Conservation (phyloP, 1,140 invertebrate genomes). For the Phthorimaea operculella region DNA sequence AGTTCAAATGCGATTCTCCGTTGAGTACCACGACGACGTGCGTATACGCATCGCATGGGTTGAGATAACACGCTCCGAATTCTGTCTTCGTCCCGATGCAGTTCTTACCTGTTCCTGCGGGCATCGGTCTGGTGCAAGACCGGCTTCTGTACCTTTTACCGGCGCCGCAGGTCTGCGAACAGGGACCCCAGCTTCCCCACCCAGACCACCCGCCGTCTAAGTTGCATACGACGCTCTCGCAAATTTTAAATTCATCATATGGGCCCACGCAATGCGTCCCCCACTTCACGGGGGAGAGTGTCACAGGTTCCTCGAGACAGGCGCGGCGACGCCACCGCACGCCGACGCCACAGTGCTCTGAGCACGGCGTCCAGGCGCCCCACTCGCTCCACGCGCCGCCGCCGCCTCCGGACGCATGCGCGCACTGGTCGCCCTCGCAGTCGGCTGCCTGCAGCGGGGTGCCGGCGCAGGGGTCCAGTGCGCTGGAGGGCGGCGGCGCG, state of each 20-base stretch:
- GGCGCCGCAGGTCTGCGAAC: slow-evolving; percentile 49
- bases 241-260: slow-evolving; percentile 46
- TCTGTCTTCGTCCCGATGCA: slow-evolving; percentile 46
- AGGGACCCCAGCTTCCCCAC: slow-evolving; percentile 53
- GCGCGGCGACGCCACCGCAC: slow-evolving; percentile 37
- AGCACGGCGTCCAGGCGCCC: slow-evolving; percentile 45
- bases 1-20: slow-evolving; percentile 46
- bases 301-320: slow-evolving; percentile 36
- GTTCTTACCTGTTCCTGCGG: slow-evolving; percentile 30
- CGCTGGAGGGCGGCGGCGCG: slow-evolving; percentile 41
- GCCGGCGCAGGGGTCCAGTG: slow-evolving; percentile 37
- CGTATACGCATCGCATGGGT: slow-evolving; percentile 41
- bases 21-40: slow-evolving; percentile 44
- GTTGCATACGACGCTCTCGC: slow-evolving; percentile 34
- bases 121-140: slow-evolving; percentile 50
- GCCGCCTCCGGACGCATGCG: slow-evolving; percentile 24
- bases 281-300: slow-evolving; percentile 29
- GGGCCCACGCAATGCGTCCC: slow-evolving; percentile 52
- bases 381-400: slow-evolving; percentile 45
- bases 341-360: slow-evolving; percentile 46
- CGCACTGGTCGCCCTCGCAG: slow-evolving; percentile 54
- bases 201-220: slow-evolving; percentile 54
- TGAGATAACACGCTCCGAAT: slow-evolving; percentile 41
- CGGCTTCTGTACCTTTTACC: slow-evolving; percentile 40
- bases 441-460: slow-evolving; percentile 36